Evolutionary conservation across 2,113 vertebrate species (phyloP).

Genomic region (Leuciscus idus): DNA sequence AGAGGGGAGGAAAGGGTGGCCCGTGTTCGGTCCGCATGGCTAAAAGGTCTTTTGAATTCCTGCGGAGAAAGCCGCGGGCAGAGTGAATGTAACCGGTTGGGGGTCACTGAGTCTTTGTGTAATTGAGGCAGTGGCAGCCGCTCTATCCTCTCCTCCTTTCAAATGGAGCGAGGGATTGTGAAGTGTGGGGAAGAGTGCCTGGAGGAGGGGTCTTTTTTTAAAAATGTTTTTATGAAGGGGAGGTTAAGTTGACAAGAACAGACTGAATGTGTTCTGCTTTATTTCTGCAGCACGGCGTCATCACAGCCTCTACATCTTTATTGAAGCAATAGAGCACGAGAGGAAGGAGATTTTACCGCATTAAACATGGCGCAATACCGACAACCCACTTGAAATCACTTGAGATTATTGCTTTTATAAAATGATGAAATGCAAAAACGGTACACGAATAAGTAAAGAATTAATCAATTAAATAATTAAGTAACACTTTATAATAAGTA

Average conservation of each 20-base stretch:
- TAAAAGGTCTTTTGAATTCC: conserved; percentile 99
- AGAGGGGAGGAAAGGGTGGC: conserved; percentile 47
- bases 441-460: background rate
- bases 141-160: conserved; percentile 72
- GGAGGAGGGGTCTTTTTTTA: conserved; percentile 61
- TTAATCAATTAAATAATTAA: background rate
- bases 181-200: conserved; percentile 72
- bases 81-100: conserved; percentile 99
- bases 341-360: background rate
- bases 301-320: conserved; percentile 88
- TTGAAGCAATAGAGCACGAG: conserved; percentile 61
- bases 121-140: conserved; percentile 98
- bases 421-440: background rate
- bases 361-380: conserved; percentile 60
- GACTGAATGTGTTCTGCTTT: conserved; percentile 88
- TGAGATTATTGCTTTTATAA: background rate
- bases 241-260: conserved; percentile 88
- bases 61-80: conserved; percentile 98
- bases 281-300: conserved; percentile 86
- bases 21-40: conserved; percentile 82
- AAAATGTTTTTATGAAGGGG: conserved; percentile 80
- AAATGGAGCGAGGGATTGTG: conserved; percentile 82
- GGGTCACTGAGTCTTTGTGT: conserved; percentile 99
- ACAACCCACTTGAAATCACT: background rate
- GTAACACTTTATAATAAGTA: too few relatives aligned